Conservation (phyloP, 1,140 invertebrate species). For the Habropoda laboriosa region DNA sequence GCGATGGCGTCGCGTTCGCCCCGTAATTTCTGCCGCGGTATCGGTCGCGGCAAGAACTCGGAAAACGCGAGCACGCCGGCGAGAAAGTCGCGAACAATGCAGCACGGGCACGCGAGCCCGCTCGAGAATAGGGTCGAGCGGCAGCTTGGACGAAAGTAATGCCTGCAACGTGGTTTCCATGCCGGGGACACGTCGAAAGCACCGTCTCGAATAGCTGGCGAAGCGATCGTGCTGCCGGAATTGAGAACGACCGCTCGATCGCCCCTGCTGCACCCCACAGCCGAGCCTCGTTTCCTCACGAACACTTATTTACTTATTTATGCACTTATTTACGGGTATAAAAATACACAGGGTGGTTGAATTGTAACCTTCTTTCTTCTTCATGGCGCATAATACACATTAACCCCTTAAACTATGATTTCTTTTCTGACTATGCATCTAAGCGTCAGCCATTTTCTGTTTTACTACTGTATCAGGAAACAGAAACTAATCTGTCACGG, state of each 20-base stretch:
- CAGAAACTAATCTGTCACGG: too few relatives aligned
- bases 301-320: too few relatives aligned
- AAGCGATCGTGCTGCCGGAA: slow-evolving; percentile 38
- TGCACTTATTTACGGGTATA: too few relatives aligned
- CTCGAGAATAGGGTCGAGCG: slow-evolving; percentile 17
- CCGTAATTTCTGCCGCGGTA: slow-evolving; percentile 5
- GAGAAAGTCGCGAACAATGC: slow-evolving; percentile 41
- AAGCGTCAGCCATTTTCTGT: too few relatives aligned
- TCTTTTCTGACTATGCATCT: too few relatives aligned
- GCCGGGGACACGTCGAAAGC: slow-evolving; percentile 29
- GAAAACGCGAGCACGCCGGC: not conserved
- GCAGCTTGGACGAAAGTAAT: slow-evolving; percentile 22
- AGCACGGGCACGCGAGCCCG: slow-evolving; percentile 11
- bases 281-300: not conserved
- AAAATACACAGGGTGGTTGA: too few relatives aligned
- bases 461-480: too few relatives aligned
- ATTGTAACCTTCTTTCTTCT: too few relatives aligned
- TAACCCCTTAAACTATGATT: too few relatives aligned
- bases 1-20: not conserved
- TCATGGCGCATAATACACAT: too few relatives aligned
- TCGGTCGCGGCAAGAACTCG: slow-evolving; percentile 13
- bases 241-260: slow-evolving; percentile 11
- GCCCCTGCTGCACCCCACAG: not conserved
- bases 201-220: slow-evolving; percentile 36
- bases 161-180: slow-evolving; percentile 22